Evolutionary conservation across 2,797 vertebrate genomes (phyloP), one percentile per base, ranked within the genome.

Genomic region (Anas bahamensis): DNA sequence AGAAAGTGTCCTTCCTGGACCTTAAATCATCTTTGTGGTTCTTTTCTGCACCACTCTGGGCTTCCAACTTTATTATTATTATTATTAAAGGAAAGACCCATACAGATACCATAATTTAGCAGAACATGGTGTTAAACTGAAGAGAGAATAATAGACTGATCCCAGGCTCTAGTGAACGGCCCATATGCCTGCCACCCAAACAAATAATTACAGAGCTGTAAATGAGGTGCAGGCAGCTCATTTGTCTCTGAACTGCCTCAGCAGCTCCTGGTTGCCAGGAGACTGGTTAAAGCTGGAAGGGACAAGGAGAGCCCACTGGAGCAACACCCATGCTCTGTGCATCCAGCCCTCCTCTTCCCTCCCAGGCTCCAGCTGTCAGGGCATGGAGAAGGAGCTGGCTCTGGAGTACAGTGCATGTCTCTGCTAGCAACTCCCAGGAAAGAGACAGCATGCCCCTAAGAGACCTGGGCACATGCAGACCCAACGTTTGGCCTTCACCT

Each of bases 11-110:
- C 71, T 82, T 91, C 48, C 53, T 64, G 53, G 48, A 57, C 64
- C 56, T 91, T 94, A 95, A 94, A 94, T 94, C 77, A 93, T 29
- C 50, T 65, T 60, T 46, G 80, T 37, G 71, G 53, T 50, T 82
- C 77, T 91, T 48, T 65, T 11, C 66, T 73, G 35, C 16, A 35
- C 26, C 33, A 73, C 60, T 63, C 31, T 17, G 26, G 29, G 78
- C 17, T 69, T 91, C 33, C 37, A 79, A 52, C 7, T 61, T 23
- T 12, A 71, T 44, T 23, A 44, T 17, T 11, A 48, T 50, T 70
- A 41, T n/a, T 73, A 60, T 89, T 80, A 77, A 85, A 80, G 61
- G 26, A 46, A 46, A 81, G 29, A 60, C 60, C 66, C 71, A 44
- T 22, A 84, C 75, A 83, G 91, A 79, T 77, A 28, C 37, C 39